phyloP scores from a whole-genome alignment of 2,113 vertebrate genomes.

The Paramisgurnus dabryanus region DNA sequence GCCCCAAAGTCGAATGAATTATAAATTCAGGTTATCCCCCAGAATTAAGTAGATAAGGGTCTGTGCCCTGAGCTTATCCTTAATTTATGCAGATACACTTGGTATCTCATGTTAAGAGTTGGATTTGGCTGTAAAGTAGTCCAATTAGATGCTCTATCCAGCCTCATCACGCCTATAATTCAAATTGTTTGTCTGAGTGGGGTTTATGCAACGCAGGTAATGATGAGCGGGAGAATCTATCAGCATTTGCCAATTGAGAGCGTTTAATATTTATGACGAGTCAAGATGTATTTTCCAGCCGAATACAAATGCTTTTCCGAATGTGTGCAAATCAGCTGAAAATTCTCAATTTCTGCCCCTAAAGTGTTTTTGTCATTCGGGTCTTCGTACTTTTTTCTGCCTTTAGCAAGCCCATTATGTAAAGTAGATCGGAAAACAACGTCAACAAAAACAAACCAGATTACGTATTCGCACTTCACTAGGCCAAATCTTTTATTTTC shows the following conservation, averaged over 20 bases:
- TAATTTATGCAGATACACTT: slow-evolving; percentile 59
- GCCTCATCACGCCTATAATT: slow-evolving; percentile 39
- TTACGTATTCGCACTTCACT: slow-evolving; percentile 19
- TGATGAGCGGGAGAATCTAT: slow-evolving; percentile 50
- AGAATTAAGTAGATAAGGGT: slow-evolving; percentile 53
- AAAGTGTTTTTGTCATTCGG: slow-evolving; percentile 41
- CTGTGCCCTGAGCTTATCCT: slow-evolving; percentile 55
- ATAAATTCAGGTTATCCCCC: slow-evolving; percentile 43
- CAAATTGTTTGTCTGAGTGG: slow-evolving; percentile 46
- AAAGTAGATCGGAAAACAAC: slow-evolving; percentile 38
- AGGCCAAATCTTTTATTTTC: slow-evolving; percentile 30
- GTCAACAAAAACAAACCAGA: neutral
- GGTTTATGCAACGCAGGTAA: slow-evolving; percentile 50
- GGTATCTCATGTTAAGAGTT: slow-evolving; percentile 52
- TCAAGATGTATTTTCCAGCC: slow-evolving; percentile 37
- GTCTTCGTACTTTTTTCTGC: slow-evolving; percentile 1
- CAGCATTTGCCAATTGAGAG: slow-evolving; percentile 39
- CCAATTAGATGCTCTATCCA: slow-evolving; percentile 47
- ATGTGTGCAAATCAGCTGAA: slow-evolving; percentile 40
- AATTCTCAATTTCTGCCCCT: slow-evolving; percentile 27
- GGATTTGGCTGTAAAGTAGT: slow-evolving; percentile 53
- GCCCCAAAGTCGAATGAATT: slow-evolving; percentile 40
- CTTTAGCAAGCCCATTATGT: slow-evolving; percentile 42
- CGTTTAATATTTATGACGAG: slow-evolving; percentile 56
- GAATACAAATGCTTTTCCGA: slow-evolving; percentile 47